Evolutionary conservation across 2,888 invertebrate genomes (phyloP).

Genomic region (Patella depressa): DNA sequence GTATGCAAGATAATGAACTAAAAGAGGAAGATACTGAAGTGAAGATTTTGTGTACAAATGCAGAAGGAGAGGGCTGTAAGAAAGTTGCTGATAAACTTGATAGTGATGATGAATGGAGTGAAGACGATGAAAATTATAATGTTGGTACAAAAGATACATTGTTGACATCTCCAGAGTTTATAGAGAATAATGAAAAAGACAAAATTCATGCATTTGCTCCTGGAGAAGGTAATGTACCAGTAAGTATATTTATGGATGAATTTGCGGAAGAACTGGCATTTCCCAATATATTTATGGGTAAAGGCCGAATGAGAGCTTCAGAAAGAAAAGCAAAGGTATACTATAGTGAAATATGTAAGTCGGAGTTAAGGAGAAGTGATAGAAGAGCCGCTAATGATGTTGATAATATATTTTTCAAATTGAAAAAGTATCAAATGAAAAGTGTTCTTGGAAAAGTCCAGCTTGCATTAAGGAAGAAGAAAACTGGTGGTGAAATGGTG

Average conservation of each 20-base stretch:
- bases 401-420: neutral
- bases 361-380: neutral
- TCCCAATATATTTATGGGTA: neutral
- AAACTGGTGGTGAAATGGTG: neutral
- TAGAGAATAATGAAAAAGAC: neutral
- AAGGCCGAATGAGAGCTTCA: neutral
- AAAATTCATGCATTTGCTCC: neutral
- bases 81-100: too few relatives aligned
- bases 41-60: too few relatives aligned
- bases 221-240: neutral
- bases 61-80: neutral
- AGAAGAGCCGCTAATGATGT: neutral
- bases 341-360: neutral
- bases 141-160: neutral
- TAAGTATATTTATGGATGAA: slow-evolving; percentile 3
- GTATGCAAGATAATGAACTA: slow-evolving; percentile 11
- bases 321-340: neutral
- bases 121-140: neutral
- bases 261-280: neutral
- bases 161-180: neutral
- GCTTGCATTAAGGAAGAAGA: neutral
- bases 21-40: neutral
- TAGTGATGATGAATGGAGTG: slow-evolving; percentile 1
- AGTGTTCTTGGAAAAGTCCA: neutral
- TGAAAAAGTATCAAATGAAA: neutral